Conservation (phyloP, 2,888 invertebrate genomes). For the Ormyrus pomaceus region DNA sequence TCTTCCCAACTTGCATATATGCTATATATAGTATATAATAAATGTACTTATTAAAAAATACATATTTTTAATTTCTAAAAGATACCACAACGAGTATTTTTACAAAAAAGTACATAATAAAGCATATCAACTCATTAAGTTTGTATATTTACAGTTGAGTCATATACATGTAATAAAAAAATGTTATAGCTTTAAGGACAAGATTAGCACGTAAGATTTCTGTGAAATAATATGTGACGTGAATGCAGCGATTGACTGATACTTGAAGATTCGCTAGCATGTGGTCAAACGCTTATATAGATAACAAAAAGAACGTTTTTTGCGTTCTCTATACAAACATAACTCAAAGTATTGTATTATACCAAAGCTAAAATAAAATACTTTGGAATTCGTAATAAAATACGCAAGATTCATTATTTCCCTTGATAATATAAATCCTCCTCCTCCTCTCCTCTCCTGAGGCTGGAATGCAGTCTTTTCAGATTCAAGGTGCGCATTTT, state of each 20-base stretch:
- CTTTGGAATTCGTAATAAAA: constrained; percentile 37
- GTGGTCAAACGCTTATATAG: constrained; percentile 10
- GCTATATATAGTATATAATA: background rate
- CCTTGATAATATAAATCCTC: background rate
- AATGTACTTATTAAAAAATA: constrained; percentile 2
- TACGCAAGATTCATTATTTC: background rate
- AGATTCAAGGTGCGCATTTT: too few species aligned
- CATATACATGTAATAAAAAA: background rate
- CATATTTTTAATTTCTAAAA: constrained; percentile 10
- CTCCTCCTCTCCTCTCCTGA: too few species aligned
- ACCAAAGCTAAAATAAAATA: constrained; percentile 55
- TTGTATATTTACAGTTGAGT: constrained; percentile 27
- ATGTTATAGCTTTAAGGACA: background rate
- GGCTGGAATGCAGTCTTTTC: too few species aligned
- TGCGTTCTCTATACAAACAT: constrained; percentile 36
- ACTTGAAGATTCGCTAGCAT: constrained; percentile 1
- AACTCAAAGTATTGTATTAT: constrained; percentile 53
- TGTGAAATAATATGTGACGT: constrained; percentile 4
- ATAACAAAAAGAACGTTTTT: constrained; percentile 13
- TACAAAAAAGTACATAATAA: constrained; percentile 8
- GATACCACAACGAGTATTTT: constrained; percentile 26
- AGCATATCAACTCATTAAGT: constrained; percentile 45
- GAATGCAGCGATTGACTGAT: constrained; percentile 12
- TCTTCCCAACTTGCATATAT: too few species aligned
- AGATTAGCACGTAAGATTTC: constrained; percentile 15